Evolutionary conservation across 2,888 invertebrate genomes (phyloP).

Genomic region (Clusia tigrina): DNA sequence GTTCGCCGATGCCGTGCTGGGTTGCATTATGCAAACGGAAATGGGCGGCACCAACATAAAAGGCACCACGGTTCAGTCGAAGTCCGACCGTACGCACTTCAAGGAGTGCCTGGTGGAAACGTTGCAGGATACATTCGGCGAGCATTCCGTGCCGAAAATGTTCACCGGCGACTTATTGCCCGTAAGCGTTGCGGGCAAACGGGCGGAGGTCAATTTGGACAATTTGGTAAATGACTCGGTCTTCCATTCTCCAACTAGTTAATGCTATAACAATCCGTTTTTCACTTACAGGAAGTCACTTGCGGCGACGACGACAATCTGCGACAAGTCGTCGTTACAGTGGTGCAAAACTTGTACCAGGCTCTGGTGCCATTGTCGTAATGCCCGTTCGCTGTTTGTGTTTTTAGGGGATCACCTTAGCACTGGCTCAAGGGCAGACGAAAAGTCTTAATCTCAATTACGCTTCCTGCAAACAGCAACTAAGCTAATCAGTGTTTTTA

Average conservation of each 20-base stretch:
- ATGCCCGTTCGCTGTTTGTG: no score
- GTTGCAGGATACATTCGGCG: slow-evolving; percentile 90
- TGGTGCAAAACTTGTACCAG: slow-evolving; percentile 83
- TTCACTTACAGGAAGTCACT: slow-evolving; percentile 71
- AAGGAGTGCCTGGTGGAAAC: slow-evolving; percentile 71
- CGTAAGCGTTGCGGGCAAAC: slow-evolving; percentile 84
- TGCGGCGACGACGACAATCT: slow-evolving; percentile 84
- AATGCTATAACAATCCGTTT: neutral
- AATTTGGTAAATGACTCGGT: slow-evolving; percentile 68
- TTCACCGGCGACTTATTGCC: slow-evolving; percentile 89
- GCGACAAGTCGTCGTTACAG: slow-evolving; percentile 84
- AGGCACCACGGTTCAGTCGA: slow-evolving; percentile 70
- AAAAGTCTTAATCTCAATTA: no score
- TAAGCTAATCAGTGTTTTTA: no score
- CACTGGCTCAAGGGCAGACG: no score
- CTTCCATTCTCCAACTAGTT: neutral
- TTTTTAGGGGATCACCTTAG: no score
- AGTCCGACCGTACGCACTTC: slow-evolving; percentile 90
- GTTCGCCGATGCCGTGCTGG: slow-evolving; percentile 95
- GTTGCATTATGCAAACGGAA: slow-evolving; percentile 86
- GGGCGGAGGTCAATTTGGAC: slow-evolving; percentile 84
- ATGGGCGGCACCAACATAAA: slow-evolving; percentile 72
- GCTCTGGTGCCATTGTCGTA: slow-evolving; percentile 72
- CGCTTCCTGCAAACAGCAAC: no score
- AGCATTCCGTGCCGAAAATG: slow-evolving; percentile 90